Evolutionary conservation across 2,888 invertebrate species (phyloP).

Genomic region (Cerastoderma edule): DNA sequence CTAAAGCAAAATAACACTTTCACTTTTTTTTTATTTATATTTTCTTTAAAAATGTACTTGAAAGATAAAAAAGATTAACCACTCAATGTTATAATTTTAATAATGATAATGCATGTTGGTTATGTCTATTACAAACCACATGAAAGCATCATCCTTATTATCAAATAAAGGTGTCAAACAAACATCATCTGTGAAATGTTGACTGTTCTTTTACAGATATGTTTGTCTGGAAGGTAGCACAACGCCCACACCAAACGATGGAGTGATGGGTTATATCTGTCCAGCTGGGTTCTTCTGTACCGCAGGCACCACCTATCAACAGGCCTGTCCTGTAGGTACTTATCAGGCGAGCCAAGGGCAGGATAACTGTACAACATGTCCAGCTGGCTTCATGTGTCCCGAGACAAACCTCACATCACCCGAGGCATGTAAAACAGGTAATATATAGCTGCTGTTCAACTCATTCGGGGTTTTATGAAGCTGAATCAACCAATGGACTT

Average conservation of each 20-base stretch:
- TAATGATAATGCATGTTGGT: no score
- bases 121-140: no score
- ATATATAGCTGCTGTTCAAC: background rate
- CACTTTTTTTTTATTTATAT: no score
- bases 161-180: no score
- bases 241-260: constrained; percentile 75
- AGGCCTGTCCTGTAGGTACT: constrained; percentile 80
- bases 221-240: constrained; percentile 80
- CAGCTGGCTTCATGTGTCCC: constrained; percentile 79
- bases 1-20: no score
- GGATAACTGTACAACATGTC: constrained; percentile 77
- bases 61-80: no score
- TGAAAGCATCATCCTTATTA: no score
- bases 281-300: constrained; percentile 80
- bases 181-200: no score
- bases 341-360: constrained; percentile 78
- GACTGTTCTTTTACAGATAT: constrained; percentile 67
- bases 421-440: constrained; percentile 77
- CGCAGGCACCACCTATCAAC: constrained; percentile 72
- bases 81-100: no score
- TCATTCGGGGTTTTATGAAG: background rate
- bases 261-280: constrained; percentile 77
- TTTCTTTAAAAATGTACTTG: no score
- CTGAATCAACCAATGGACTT: no score
- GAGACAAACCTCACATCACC: constrained; percentile 78